Percentiles rank a stretch among this genome's conserved stretches.
These are phyloP conservation scores for Plagodis dolabraria DNA, from an alignment of 2,888 invertebrate genomes.

Conservation along the genomic window DNA sequence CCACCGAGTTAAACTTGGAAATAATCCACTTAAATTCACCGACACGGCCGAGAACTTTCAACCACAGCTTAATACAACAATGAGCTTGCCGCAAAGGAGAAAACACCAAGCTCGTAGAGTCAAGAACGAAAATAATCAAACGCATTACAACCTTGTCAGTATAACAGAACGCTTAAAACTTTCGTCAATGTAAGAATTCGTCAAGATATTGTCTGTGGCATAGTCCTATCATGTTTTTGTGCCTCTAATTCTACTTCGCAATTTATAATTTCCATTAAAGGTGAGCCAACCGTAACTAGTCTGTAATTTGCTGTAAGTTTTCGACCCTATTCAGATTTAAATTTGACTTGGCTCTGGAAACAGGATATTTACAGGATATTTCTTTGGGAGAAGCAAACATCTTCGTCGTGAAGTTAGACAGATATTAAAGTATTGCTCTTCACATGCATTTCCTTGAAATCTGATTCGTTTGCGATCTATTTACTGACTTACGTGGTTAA, in stretches of 20 bases:
- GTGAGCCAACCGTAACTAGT: slow-evolving; percentile 39
- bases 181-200: not conserved
- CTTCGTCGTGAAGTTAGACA: too few relatives aligned
- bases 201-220: slow-evolving; percentile 1
- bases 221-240: slow-evolving; percentile 2
- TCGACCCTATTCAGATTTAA: slow-evolving; percentile 37
- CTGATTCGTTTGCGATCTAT: too few relatives aligned
- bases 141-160: slow-evolving; percentile 12
- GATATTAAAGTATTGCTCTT: too few relatives aligned
- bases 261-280: slow-evolving; percentile 41
- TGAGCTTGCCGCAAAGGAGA: slow-evolving; percentile 56
- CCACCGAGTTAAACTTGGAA: slow-evolving; percentile 50
- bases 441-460: too few relatives aligned
- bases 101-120: slow-evolving; percentile 27
- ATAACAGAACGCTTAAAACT: not conserved
- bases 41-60: slow-evolving; percentile 57
- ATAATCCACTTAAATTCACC: slow-evolving; percentile 72
- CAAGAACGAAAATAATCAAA: slow-evolving; percentile 12
- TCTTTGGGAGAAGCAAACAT: too few relatives aligned
- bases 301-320: slow-evolving; percentile 38
- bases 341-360: slow-evolving; percentile 22
- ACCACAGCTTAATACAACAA: slow-evolving; percentile 68
- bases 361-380: slow-evolving; percentile 1
- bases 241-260: slow-evolving; percentile 26
- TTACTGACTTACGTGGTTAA: too few relatives aligned